A percentile compares a stretch with the other conserved stretches of the same genome.
Conservation (phyloP, 1,140 invertebrate genomes). For the Eriosoma lanigerum region DNA sequence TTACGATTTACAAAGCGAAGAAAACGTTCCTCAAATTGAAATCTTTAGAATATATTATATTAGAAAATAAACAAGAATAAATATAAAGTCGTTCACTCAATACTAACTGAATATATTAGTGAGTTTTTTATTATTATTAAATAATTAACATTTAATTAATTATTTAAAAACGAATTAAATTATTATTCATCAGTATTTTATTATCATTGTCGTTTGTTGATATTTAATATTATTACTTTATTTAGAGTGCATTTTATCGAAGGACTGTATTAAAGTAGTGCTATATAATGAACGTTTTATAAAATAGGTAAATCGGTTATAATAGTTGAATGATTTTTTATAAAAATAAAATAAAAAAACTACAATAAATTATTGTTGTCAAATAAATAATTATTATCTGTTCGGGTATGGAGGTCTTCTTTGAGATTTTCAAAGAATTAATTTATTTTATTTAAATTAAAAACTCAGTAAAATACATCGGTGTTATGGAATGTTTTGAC, state of each 20-base stretch:
- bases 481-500: constrained; percentile 39
- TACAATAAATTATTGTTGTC: constrained; percentile 5
- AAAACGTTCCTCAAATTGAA: too few species aligned
- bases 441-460: constrained; percentile 27
- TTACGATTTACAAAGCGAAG: neutral
- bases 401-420: neutral
- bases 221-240: neutral
- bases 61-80: too few species aligned
- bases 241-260: neutral
- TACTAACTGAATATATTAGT: too few species aligned
- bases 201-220: neutral
- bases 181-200: constrained; percentile 5
- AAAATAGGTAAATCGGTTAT: too few species aligned
- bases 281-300: neutral
- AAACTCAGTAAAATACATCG: neutral
- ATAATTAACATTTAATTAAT: neutral
- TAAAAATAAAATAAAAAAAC: too few species aligned
- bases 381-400: neutral
- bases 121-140: too few species aligned
- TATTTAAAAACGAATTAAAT: constrained; percentile 3
- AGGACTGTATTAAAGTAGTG: neutral
- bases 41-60: too few species aligned
- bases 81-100: too few species aligned
- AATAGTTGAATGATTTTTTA: too few species aligned
- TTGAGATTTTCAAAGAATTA: constrained; percentile 6